phyloP scores from a whole-genome alignment of 2,888 invertebrate genomes.

The Panopea generosa region DNA sequence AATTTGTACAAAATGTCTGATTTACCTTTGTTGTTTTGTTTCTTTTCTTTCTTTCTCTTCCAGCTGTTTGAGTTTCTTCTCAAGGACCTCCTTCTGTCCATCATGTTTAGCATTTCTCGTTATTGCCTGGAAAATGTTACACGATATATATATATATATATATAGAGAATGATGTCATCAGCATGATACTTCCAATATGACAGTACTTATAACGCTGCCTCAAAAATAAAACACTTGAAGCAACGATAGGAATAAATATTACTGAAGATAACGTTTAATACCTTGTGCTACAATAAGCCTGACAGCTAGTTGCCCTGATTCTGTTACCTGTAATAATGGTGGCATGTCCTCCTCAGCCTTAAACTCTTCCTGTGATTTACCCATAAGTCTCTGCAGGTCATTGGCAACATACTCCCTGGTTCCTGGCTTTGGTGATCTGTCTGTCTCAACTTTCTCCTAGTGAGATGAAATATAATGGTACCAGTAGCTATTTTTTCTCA shows the following conservation, averaged over 20 bases:
- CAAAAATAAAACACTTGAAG: too few species aligned
- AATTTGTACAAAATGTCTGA: not conserved
- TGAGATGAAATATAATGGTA: too few species aligned
- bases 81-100: slow-evolving; percentile 73
- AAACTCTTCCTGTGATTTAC: slow-evolving; percentile 62
- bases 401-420: slow-evolving; percentile 68
- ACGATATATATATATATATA: too few species aligned
- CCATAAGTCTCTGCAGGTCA: slow-evolving; percentile 75
- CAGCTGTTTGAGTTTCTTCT: slow-evolving; percentile 76
- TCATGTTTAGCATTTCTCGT: slow-evolving; percentile 81
- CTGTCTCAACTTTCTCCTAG: too few species aligned
- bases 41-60: slow-evolving; percentile 77
- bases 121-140: slow-evolving; percentile 76
- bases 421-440: slow-evolving; percentile 60
- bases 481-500: too few species aligned
- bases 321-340: slow-evolving; percentile 79
- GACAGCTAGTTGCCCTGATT: too few species aligned
- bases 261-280: too few species aligned
- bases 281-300: too few species aligned
- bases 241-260: too few species aligned
- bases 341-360: slow-evolving; percentile 82
- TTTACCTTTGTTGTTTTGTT: slow-evolving; percentile 72
- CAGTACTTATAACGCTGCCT: too few species aligned
- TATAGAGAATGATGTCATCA: too few species aligned
- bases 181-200: too few species aligned